These are phyloP conservation scores for Phaethon lepturus DNA, from an alignment of 2,113 vertebrate genomes.

Conservation along the genomic window DNA sequence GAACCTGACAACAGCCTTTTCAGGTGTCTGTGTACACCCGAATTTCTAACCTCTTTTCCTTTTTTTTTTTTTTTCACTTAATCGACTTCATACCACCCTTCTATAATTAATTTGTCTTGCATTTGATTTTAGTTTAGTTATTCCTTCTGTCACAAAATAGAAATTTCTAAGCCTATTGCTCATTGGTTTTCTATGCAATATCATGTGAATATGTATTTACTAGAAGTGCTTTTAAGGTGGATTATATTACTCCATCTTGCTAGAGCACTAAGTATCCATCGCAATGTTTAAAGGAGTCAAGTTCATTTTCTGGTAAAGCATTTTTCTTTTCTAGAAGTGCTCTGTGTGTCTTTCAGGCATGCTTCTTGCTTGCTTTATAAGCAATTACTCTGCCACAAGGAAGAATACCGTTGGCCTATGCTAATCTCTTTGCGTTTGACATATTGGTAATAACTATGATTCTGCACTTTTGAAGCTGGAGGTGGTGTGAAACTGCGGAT, in stretches of 20 bases:
- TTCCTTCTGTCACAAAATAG: not conserved
- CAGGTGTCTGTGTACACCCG: not conserved
- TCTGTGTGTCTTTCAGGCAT: not conserved
- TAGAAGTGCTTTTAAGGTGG: not conserved
- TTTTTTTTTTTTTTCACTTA: not conserved
- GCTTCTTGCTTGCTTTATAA: not conserved
- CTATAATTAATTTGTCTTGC: not conserved
- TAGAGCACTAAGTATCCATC: not conserved
- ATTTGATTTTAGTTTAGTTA: not conserved
- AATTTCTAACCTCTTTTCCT: not conserved
- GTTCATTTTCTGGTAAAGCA: not conserved
- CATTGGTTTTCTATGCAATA: not conserved
- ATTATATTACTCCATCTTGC: not conserved
- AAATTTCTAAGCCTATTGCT: not conserved
- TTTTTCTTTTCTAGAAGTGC: not conserved
- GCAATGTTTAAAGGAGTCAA: not conserved
- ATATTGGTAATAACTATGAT: not conserved
- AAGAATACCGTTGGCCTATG: not conserved
- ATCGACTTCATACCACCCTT: not conserved
- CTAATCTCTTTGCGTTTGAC: not conserved
- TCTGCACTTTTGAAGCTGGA: conserved; percentile 11
- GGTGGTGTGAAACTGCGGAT: not conserved
- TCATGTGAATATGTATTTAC: not conserved
- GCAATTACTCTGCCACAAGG: not conserved
- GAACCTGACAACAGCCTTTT: not conserved